Base-by-base conservation (phyloP, 2,888 invertebrate species). In the Rapana venosa region DNA sequence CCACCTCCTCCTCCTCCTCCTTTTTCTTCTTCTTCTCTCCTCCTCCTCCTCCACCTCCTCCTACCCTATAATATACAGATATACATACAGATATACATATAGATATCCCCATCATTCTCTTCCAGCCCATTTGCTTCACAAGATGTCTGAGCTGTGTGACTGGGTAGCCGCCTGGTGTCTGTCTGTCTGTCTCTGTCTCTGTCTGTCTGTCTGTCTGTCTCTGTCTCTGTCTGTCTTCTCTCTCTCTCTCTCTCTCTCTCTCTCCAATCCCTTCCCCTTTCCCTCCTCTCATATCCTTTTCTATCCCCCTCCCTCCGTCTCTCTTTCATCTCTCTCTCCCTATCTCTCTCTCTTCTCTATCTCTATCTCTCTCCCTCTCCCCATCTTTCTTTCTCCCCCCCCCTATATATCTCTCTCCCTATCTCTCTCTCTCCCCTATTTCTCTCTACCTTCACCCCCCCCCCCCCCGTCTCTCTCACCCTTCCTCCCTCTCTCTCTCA, bases 401-500 rank as follows among this genome's bases (percentile, higher is more conserved):
- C 36, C 36, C 36, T 36, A 6, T 70, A 36, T 36, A 0, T 79
- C 30, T 47, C 30, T 56, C 56, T 30, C 4, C 13, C 58, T 79
- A 47, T 79, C n/a, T 79, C 0, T 74, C n/a, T 66, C 35, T 77
- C 26, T 81, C 36, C 5, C 36, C 26, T 26, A 22, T 17, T 74
- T 26, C 26, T 26, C 26, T 26, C 26, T 20, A 70, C 87, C 20
- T 36, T 88, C 6, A 26, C 83, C 0, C 83, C n/a, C 84, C 22
- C 26, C 56, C 88, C 8, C 83, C 30, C 61, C 56, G 87, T 30
- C 61, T 88, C 61, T 66, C 88, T 83, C 83, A 22, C 32, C 13
- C 32, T 88, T 81, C 81, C 79, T 88, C 81, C 81, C 56, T 88
- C 81, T 89, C 77, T 86, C 89, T 77, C 36, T 89, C 89, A 86